phyloP scores from a whole-genome alignment of 1,140 invertebrate species.

The Marisa cornuarietis region DNA sequence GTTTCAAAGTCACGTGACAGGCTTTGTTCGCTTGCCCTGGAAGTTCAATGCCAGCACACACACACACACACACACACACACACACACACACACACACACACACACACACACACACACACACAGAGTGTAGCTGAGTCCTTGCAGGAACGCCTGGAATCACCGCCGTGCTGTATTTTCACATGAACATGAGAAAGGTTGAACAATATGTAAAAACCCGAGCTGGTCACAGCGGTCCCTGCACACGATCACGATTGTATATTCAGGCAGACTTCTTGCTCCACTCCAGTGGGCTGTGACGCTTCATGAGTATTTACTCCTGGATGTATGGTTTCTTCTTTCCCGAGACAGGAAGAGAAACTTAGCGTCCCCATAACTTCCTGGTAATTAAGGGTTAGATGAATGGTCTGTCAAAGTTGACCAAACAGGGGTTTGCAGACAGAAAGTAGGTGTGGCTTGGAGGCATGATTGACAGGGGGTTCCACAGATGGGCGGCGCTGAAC shows the following conservation, averaged over 20 bases:
- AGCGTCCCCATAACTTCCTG: no score
- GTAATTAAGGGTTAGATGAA: not conserved
- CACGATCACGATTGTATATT: not conserved
- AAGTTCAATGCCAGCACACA: no score
- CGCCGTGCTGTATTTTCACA: no score
- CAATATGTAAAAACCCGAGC: not conserved
- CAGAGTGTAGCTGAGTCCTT: no score
- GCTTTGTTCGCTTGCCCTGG: no score
- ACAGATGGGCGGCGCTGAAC: slow-evolving; percentile 4
- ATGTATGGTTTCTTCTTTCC: not conserved
- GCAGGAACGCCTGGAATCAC: no score
- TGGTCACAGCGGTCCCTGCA: not conserved
- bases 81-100: no score
- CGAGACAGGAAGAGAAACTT: not conserved
- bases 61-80: no score
- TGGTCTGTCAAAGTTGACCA: slow-evolving; percentile 14
- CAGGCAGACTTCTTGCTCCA: not conserved
- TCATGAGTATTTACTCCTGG: not conserved
- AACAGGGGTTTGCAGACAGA: not conserved
- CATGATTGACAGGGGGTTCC: slow-evolving; percentile 20
- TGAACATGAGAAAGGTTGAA: no score
- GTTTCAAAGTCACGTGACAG: no score
- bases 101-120: no score
- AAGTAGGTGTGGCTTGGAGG: slow-evolving; percentile 11
- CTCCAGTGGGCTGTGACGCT: not conserved